Evolutionary conservation across 1,140 invertebrate genomes (phyloP).

Genomic region (Homalodisca vitripennis): DNA sequence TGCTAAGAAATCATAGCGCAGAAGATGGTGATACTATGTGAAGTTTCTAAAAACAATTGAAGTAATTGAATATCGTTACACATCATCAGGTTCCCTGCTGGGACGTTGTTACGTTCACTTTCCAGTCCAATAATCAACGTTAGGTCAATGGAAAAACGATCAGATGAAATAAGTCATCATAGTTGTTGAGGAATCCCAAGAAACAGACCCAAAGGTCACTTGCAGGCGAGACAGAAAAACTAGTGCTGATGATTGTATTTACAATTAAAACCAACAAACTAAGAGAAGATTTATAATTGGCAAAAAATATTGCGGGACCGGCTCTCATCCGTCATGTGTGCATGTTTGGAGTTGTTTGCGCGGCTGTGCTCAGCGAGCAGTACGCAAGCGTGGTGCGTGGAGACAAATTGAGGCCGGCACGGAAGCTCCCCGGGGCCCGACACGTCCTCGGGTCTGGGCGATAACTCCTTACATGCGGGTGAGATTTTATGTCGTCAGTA

Average conservation of each 20-base stretch:
- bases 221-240: slow-evolving; percentile 2
- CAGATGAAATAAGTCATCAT: not conserved
- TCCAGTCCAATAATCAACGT: not conserved
- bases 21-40: not conserved
- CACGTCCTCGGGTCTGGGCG: slow-evolving; percentile 3
- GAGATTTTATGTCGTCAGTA: too few relatives aligned
- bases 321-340: not conserved
- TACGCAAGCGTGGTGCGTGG: not conserved
- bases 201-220: not conserved
- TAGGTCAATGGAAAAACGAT: not conserved
- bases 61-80: not conserved
- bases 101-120: not conserved
- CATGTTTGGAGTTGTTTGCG: slow-evolving; percentile 9
- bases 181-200: not conserved
- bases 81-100: not conserved
- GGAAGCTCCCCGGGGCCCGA: slow-evolving; percentile 10
- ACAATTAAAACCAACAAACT: slow-evolving; percentile 10
- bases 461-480: too few relatives aligned
- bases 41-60: not conserved
- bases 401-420: slow-evolving; percentile 6
- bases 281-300: slow-evolving; percentile 1
- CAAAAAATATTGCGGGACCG: slow-evolving; percentile 10
- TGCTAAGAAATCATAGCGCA: too few relatives aligned
- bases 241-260: not conserved
- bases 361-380: too few relatives aligned